Evolutionary conservation across 2,888 invertebrate genomes (phyloP).

Genomic region (Eretmocerus hayati): DNA sequence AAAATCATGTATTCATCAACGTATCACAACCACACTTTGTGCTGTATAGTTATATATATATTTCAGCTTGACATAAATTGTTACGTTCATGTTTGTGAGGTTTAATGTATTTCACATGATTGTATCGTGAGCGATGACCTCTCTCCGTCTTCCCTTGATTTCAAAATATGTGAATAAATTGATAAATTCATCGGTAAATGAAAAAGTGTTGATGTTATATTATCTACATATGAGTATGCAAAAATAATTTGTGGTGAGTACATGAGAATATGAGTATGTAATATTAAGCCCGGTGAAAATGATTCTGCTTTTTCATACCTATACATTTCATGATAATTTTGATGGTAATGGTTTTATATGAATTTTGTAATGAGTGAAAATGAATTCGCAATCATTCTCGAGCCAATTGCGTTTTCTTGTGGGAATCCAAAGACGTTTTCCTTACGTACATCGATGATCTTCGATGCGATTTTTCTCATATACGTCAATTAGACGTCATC

Average conservation of each 20-base stretch:
- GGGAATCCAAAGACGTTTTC: neutral
- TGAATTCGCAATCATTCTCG: constrained; percentile 2
- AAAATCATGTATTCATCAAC: too few relatives aligned
- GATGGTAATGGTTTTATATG: neutral
- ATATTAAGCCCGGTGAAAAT: neutral
- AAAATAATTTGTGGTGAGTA: constrained; percentile 11
- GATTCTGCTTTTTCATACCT: neutral
- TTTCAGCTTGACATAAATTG: too few relatives aligned
- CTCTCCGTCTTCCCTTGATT: constrained; percentile 24
- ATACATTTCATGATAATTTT: neutral
- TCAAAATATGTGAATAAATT: constrained; percentile 8
- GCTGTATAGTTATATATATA: too few relatives aligned
- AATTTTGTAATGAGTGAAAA: constrained; percentile 5
- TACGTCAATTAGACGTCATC: neutral
- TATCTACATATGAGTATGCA: constrained; percentile 11
- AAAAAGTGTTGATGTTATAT: constrained; percentile 8
- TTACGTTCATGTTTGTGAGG: too few relatives aligned
- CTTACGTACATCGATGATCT: neutral
- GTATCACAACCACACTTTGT: too few relatives aligned
- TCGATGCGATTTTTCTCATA: neutral
- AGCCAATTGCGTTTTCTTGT: neutral
- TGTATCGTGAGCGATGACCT: too few relatives aligned
- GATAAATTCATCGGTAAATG: constrained; percentile 7
- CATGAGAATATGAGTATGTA: neutral
- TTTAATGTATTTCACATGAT: too few relatives aligned